A percentile compares a stretch with the other conserved stretches of the same genome.
These are phyloP conservation scores for Puma concolor DNA, from an alignment of 2,113 vertebrate species.

Conservation along the genomic window DNA sequence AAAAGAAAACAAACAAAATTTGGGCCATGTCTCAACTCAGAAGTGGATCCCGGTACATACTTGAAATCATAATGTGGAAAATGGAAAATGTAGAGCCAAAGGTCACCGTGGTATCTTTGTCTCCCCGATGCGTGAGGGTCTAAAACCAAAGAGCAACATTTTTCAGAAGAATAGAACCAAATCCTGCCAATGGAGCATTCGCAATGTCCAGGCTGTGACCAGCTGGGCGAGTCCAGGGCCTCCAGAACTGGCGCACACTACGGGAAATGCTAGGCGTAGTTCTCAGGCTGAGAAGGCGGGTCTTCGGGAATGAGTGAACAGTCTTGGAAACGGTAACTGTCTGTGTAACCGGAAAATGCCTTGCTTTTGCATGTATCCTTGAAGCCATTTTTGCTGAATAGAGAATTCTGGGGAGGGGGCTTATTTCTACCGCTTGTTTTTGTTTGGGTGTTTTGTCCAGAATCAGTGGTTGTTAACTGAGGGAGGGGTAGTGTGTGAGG, in stretches of 20 bases:
- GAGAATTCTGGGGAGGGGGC: background rate
- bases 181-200: background rate
- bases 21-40: background rate
- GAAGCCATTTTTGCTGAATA: background rate
- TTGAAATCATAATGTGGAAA: background rate
- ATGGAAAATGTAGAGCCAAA: background rate
- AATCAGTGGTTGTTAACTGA: background rate
- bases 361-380: background rate
- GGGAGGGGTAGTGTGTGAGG: background rate
- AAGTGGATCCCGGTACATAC: too few relatives aligned
- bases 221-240: accelerated
- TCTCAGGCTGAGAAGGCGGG: too few relatives aligned
- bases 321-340: background rate
- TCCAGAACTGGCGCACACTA: too few relatives aligned
- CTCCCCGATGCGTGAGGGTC: background rate
- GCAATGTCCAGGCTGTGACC: accelerated
- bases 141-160: background rate
- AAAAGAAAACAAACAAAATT: background rate
- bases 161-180: background rate
- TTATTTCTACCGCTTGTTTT: background rate
- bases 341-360: background rate
- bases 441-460: background rate
- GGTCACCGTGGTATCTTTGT: background rate
- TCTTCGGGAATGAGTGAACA: background rate
- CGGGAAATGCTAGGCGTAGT: background rate